Conservation (phyloP, 2,888 invertebrate species). For the Zaprionus bogoriensis region DNA sequence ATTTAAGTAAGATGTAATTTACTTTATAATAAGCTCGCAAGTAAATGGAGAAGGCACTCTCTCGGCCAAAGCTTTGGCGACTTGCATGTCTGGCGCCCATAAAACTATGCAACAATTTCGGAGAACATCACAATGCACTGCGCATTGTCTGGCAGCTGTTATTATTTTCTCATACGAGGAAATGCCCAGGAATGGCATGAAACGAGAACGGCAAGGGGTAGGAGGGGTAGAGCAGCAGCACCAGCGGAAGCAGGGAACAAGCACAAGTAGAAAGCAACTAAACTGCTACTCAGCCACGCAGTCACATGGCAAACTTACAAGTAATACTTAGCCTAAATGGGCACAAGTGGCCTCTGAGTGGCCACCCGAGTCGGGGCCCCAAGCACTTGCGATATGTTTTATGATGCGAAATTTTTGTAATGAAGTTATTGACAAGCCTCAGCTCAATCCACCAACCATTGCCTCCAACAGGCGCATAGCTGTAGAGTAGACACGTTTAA, state of each 20-base stretch:
- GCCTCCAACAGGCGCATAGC: not conserved
- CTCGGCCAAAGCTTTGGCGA: constrained; percentile 11
- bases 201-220: not conserved
- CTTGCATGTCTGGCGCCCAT: constrained; percentile 65
- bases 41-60: constrained; percentile 26
- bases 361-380: not conserved
- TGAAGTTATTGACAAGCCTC: constrained; percentile 67
- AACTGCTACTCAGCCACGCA: constrained; percentile 67
- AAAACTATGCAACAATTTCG: constrained; percentile 65
- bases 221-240: not conserved
- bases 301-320: constrained; percentile 76
- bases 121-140: constrained; percentile 38
- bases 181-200: not conserved
- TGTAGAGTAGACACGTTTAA: constrained; percentile 38
- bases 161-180: constrained; percentile 21
- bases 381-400: constrained; percentile 49
- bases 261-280: constrained; percentile 23
- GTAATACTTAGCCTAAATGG: constrained; percentile 76
- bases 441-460: not conserved
- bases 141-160: constrained; percentile 62
- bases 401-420: constrained; percentile 71
- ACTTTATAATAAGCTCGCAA: constrained; percentile 39
- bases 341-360: constrained; percentile 58
- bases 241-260: not conserved
- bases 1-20: constrained; percentile 66